Conservation (phyloP, 2,888 invertebrate species). For the Dastarcus helophoroides region DNA sequence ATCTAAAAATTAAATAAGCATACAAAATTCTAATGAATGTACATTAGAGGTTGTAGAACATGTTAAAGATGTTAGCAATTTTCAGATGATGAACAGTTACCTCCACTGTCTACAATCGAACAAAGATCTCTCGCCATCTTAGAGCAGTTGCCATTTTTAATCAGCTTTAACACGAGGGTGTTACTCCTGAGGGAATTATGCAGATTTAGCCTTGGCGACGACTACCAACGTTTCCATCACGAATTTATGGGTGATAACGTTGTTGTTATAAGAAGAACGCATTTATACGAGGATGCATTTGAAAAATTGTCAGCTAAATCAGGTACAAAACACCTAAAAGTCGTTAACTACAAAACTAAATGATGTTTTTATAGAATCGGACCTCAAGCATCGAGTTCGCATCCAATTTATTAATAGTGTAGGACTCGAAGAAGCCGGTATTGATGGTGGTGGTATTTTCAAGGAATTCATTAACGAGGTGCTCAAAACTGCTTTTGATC, state of each 20-base stretch:
- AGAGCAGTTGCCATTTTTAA: constrained; percentile 87
- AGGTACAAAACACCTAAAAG: too few relatives aligned
- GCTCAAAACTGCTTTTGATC: constrained; percentile 90
- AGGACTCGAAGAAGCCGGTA: constrained; percentile 89
- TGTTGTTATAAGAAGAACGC: constrained; percentile 72
- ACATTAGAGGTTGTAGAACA: too few relatives aligned
- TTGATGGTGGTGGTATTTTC: constrained; percentile 95
- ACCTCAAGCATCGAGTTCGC: constrained; percentile 72
- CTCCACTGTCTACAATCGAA: constrained; percentile 79
- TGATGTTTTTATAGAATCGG: constrained; percentile 57
- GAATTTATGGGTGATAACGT: constrained; percentile 31
- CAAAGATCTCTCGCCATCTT: constrained; percentile 78
- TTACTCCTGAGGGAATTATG: constrained; percentile 68
- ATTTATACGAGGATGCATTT: constrained; percentile 97
- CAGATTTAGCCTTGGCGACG: constrained; percentile 31
- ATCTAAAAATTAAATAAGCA: too few relatives aligned
- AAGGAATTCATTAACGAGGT: constrained; percentile 91
- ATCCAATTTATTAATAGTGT: constrained; percentile 84
- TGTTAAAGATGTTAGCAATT: constrained; percentile 3
- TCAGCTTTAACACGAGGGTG: constrained; percentile 84
- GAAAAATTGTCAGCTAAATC: constrained; percentile 84
- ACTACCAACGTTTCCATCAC: constrained; percentile 29
- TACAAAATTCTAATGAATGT: too few relatives aligned
- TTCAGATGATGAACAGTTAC: constrained; percentile 58
- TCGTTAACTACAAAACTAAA: too few relatives aligned